Base-by-base conservation (phyloP, 2,797 vertebrate species). In the Phoxinus dragarum region DNA sequence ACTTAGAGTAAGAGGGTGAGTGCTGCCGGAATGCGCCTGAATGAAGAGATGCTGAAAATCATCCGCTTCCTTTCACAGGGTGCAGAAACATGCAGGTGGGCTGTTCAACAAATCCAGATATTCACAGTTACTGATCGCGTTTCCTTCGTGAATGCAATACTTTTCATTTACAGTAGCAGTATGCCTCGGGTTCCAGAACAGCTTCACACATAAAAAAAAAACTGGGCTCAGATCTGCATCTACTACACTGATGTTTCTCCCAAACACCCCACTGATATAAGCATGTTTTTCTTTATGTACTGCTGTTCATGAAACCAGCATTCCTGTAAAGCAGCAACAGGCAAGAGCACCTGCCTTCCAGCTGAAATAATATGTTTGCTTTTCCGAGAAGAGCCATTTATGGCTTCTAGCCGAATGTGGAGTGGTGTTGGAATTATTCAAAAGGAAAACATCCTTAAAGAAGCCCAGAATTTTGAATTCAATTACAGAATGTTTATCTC, bases 391-490 rank as follows among this genome's bases (percentile, higher is more conserved):
- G 38, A 69, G 66, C 17, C 66, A 56, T 59, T 78, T 71, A 69
- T 5, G 38, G 36, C 27, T 59, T 6, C 38, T 38, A 66, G 61
- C 61, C 61, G 17, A 59, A 84, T 72, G 56, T 54, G 44, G 5
- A 49, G 49, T 40, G 61, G 72, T 79, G 67, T 52, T 78, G 72
- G 82, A 77, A 83, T 87, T 86, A 87, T 88, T 90, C 89, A 84
- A 86, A 90, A 84, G 59, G 73, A 68, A 88, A 87, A 64, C 27
- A 56, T 80, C 87, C 87, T 86, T 67, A 90, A 86, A 82, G 61
- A 91, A 91, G 79, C 82, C 86, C 66, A 86, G 90, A 44, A 81
- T 89, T 90, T 90, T 81, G 81, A 88, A 94, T 88, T 88, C 56
- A 88, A 82, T 87, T 83, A 49, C 61, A 59, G 44, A 73, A 38